Conservation (phyloP, 2,888 invertebrate genomes). For the Tolmerus cingulatus region DNA sequence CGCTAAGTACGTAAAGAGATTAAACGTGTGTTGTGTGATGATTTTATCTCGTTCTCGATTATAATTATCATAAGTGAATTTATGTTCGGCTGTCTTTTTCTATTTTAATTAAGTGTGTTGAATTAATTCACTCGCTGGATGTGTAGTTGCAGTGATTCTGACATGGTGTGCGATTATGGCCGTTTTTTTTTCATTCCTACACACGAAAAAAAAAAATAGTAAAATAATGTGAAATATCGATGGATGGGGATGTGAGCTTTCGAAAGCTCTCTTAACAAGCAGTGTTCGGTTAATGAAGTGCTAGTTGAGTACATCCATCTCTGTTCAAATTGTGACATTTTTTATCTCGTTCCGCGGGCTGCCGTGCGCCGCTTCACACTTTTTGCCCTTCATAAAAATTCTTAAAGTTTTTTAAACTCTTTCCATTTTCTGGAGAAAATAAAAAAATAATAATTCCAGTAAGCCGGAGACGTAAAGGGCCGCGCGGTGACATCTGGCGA, state of each 20-base stretch:
- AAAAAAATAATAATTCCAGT: neutral
- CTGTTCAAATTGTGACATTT: constrained; percentile 8
- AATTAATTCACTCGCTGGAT: neutral
- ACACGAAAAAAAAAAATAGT: neutral
- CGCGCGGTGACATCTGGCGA: neutral
- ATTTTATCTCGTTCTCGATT: constrained; percentile 34
- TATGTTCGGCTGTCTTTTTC: constrained; percentile 17
- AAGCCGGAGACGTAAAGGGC: neutral
- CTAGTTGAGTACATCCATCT: constrained; percentile 9
- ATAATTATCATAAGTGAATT: constrained; percentile 37
- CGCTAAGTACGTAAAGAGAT: neutral
- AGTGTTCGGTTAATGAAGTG: constrained; percentile 1
- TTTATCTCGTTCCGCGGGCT: neutral
- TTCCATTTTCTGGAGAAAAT: neutral
- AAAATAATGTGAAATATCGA: constrained; percentile 5
- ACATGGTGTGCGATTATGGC: neutral
- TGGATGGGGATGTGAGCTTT: constrained; percentile 16
- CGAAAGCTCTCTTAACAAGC: neutral
- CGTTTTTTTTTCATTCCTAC: neutral
- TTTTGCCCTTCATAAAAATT: neutral
- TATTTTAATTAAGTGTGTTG: constrained; percentile 29
- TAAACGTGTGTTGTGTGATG: constrained; percentile 17
- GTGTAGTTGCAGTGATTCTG: neutral
- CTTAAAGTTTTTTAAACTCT: neutral
- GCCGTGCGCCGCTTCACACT: neutral